Evolutionary conservation across 2,797 vertebrate species (phyloP), one percentile per base, ranked within the genome.

Genomic region (Microctenopoma steveboyesi): DNA sequence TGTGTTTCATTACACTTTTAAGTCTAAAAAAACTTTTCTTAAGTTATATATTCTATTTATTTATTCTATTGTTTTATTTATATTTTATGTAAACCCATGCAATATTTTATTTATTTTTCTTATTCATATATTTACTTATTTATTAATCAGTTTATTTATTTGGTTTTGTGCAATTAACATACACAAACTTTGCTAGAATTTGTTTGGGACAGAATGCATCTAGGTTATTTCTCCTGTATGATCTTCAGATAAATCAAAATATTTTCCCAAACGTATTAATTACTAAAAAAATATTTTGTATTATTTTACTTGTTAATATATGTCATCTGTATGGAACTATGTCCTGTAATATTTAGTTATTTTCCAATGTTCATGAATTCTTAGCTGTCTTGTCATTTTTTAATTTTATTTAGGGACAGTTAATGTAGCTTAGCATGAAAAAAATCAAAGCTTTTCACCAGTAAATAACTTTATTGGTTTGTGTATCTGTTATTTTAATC

Each of bases 231-330:
- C 64, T 86, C 89, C 80, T 92, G 74, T 83, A 84, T 88, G 81
- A 87, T 87, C 82, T 84, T 92, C 84, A 90, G 92, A 92, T 91
- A 89, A 92, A 92, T 88, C 66, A 78, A 91, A 88, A 93, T 93
- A 92, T 92, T 93, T 94, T 91, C 90, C 86, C 90, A 91, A 87
- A 89, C 77, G 72, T 92, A 72, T 89, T 89, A 89, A 93, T 90
- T 91, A 85, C 88, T 89, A 83, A 89, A 88, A 89, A 85, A 91
- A 88, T 91, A 91, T 93, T 93, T 94, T 93, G 88, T 92, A 92
- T 94, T 93, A 93, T 94, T 94, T 89, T 76, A 92, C 81, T 86
- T 92, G 86, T 92, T 90, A 90, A 88, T 93, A 92, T 92, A 91
- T 92, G 83, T 89, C 87, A 86, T 91, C 87, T 92, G 88, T 94